Evolutionary conservation across 1,140 invertebrate species (phyloP), one percentile per base, ranked within the genome.

Genomic region (Drosophila serrata): DNA sequence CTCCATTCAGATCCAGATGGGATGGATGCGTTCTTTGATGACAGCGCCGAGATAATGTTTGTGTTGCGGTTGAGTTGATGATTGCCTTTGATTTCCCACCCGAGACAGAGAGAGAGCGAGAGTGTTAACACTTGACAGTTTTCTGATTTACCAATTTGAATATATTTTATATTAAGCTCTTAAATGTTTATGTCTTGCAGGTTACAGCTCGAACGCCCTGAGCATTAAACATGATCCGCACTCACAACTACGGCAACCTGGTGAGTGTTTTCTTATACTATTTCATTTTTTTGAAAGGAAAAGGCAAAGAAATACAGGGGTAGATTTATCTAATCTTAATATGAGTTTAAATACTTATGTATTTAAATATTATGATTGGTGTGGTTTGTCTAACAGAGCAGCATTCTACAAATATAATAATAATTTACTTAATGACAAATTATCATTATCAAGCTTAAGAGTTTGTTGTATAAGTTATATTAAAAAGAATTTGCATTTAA

Each of bases 201-300:
- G 96, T 88, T 97, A 96, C 94, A 95, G 95, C 82, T 95, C 95
- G 88, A 97, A 97, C 94, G 95, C 95, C 45, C 91, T 96, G 78
- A 95, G 95, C 42, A 94, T 94, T 42, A 97, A 93, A 95, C 96
- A 77, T 95, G 97, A 97, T 93, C 95, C 96, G 59, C 97, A 97
- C 93, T 95, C 96, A 82, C 97, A 97, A 94, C 94, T 97, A 78
- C 94, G 97, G 92, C 97, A 97, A 94, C 96, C 96, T 94, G 96
- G 96, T 97, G 63, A 90, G 81, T 82, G 42, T 13, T 33, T 1
- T 17, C 3, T 8, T 27, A 35, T 9, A n/a, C n/a, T 12, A 42
- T 3, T 27, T 8, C 2, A 6, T 22, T 19, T n/a, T 6, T 3
- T 6, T 42, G 17, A 17, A 6, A 11, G 7, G 7, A 5, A 24